A percentile compares a stretch with the other conserved stretches of the same genome.
Conservation (phyloP, 2,888 invertebrate genomes). For the Linnaemya tessellans region DNA sequence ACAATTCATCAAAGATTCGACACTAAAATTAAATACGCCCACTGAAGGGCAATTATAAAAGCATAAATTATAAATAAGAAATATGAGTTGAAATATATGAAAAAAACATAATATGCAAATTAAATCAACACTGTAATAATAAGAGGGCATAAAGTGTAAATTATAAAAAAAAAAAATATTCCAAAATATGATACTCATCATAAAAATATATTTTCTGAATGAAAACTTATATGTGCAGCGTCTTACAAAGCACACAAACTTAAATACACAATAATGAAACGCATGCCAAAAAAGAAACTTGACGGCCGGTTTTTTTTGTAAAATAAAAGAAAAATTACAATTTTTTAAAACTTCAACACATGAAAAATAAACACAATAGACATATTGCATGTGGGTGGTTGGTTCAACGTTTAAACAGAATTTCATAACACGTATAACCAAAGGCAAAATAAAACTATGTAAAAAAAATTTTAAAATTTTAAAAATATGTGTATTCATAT, state of each 20-base stretch:
- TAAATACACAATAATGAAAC: conserved; percentile 46
- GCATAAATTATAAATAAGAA: conserved; percentile 64
- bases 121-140: conserved; percentile 64
- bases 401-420: conserved; percentile 49
- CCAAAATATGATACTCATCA: conserved; percentile 59
- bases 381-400: conserved; percentile 64
- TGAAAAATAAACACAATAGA: conserved; percentile 34
- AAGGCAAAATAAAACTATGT: conserved; percentile 39
- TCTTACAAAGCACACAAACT: conserved; percentile 27
- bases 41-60: conserved; percentile 69
- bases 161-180: conserved; percentile 31
- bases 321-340: conserved; percentile 57
- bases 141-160: conserved; percentile 65
- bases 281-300: conserved; percentile 57
- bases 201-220: conserved; percentile 11
- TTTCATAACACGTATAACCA: conserved; percentile 44
- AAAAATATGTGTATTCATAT: conserved; percentile 13
- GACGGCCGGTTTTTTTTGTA: conserved; percentile 6
- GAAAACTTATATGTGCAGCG: conserved; percentile 26
- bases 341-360: conserved; percentile 34
- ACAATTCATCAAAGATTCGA: conserved; percentile 65
- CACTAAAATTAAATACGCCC: conserved; percentile 68
- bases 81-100: conserved; percentile 49
- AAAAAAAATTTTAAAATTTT: not conserved
- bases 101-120: conserved; percentile 57